Conservation (phyloP, 2,113 vertebrate species). For the Rhynchopsitta pachyrhyncha region DNA sequence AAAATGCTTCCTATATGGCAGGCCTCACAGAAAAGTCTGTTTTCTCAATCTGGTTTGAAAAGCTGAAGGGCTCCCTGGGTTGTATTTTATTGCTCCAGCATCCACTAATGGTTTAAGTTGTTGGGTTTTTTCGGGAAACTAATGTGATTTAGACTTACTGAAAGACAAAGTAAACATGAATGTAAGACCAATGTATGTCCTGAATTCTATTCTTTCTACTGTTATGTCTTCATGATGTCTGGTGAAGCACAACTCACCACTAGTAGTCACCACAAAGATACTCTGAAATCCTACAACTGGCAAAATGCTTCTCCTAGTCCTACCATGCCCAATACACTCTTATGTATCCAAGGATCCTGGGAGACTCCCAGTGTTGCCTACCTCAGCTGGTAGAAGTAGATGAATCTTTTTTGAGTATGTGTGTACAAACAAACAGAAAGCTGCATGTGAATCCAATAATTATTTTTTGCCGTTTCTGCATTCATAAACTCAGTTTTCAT, state of each 20-base stretch:
- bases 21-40: not conserved
- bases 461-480: not conserved
- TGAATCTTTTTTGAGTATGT: not conserved
- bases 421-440: not conserved
- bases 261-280: not conserved
- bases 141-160: not conserved
- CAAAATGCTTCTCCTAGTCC: not conserved
- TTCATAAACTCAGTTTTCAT: not conserved
- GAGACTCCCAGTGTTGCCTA: not conserved
- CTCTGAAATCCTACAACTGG: not conserved
- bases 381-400: not conserved
- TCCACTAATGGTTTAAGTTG: not conserved
- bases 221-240: not conserved
- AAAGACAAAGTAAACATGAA: not conserved
- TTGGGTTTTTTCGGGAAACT: not conserved
- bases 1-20: not conserved
- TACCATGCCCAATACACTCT: not conserved
- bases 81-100: not conserved
- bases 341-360: not conserved
- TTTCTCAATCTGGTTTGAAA: not conserved
- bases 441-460: not conserved
- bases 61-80: not conserved
- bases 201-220: not conserved
- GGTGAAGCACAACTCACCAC: not conserved
- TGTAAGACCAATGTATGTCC: not conserved